Evolutionary conservation across 2,797 vertebrate species (phyloP).

Genomic region (Setipinna tenuifilis): DNA sequence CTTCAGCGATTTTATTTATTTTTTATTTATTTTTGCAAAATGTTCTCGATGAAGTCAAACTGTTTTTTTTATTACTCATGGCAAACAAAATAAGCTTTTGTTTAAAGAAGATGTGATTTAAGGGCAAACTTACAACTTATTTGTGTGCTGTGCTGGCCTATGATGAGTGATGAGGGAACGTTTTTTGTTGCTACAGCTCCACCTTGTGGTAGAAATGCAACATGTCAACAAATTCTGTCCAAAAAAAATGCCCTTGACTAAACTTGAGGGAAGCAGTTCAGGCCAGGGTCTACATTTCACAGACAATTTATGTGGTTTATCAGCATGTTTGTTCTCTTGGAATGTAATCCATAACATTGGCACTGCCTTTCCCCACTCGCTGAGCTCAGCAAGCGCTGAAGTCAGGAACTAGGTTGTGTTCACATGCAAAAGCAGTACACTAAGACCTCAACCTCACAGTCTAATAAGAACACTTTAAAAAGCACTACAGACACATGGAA

Average conservation of each 20-base stretch:
- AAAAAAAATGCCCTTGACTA: not conserved
- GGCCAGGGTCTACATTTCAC: not conserved
- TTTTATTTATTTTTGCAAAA: not conserved
- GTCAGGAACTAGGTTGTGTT: not conserved
- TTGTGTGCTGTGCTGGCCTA: not conserved
- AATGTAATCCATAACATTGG: not conserved
- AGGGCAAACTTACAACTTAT: not conserved
- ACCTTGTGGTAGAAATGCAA: conserved; percentile 22
- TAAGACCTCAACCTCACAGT: too few relatives aligned
- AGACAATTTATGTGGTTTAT: not conserved
- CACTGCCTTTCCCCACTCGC: not conserved
- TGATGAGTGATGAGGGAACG: not conserved
- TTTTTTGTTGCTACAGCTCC: conserved; percentile 16
- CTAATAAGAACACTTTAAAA: too few relatives aligned
- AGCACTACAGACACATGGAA: too few relatives aligned
- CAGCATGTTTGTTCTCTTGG: not conserved
- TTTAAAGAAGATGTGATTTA: not conserved
- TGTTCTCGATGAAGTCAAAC: not conserved
- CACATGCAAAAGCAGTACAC: too few relatives aligned
- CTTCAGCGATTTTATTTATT: not conserved
- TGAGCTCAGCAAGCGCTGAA: not conserved
- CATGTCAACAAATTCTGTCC: not conserved
- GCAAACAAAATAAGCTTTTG: not conserved
- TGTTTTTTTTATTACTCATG: not conserved
- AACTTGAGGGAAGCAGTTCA: not conserved